Evolutionary conservation across 2,797 vertebrate species (phyloP), one percentile per base, ranked within the genome.

Genomic region (Cephalopachus bancanus): DNA sequence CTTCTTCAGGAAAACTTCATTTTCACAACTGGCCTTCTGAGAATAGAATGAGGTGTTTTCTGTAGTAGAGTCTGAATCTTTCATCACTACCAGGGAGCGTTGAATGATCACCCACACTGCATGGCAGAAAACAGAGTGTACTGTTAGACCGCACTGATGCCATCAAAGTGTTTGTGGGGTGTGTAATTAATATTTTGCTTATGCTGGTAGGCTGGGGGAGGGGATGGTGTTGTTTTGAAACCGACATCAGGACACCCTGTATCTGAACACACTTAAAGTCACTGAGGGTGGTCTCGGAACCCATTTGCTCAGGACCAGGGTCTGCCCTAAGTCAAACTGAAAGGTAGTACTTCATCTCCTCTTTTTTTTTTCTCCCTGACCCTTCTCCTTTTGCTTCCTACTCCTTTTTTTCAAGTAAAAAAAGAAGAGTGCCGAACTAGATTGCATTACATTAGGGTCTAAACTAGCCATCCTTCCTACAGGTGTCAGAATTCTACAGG

Each of bases 31-130:
- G n/a, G 17, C 16, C 33, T 49, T 37, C 59, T 91, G 33, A 71
- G 81, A 90, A 51, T 30, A 69, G 85, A 80, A 69, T 2, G 7
- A 14, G n/a, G 60, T 30, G 12, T 57, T 79, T 93, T 92, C 64
- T 55, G 10, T 6, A 22, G 19, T 7, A 1, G 1, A 65, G 20
- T 60, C 28, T 28, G 55, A 69, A 12, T 14, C 30, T 11, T 0
- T n/a, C 15, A 2, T 33, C 62, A 28, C 10, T 16, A 51, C 28
- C 0, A 0, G 62, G 60, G 62, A 55, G 53, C 0, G 0, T 16
- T 33, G 15, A 11, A 3, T 0, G 10, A 64, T 74, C 30, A 11
- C 80, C 59, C 76, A 49, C 44, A n/a, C 33, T 0, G 0, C 3
- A 0, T 0, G 6, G 76, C 17, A 37, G 89, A 71, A 81, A 85